A percentile compares a stretch with the other conserved stretches of the same genome.
Conservation (phyloP, 2,888 invertebrate genomes). For the Strigamia crassipes region DNA sequence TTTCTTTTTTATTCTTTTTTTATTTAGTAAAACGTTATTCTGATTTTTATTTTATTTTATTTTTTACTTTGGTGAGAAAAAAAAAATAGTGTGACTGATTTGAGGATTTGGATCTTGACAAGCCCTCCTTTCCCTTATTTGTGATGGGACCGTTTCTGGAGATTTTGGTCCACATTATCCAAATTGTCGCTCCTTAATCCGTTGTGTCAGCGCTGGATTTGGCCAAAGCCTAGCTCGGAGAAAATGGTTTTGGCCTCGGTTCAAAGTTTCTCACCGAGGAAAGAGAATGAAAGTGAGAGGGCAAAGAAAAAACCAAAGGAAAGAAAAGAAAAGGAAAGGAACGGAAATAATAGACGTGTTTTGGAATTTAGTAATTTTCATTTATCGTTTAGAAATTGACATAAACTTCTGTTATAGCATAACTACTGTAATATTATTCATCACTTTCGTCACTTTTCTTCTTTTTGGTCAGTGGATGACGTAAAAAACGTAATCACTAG, state of each 20-base stretch:
- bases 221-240: conserved; percentile 15
- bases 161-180: conserved; percentile 37
- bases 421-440: too few species aligned
- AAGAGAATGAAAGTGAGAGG: not conserved
- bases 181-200: conserved; percentile 37
- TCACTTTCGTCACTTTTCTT: too few species aligned
- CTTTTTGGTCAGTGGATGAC: too few species aligned
- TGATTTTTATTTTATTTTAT: not conserved
- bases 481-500: too few species aligned
- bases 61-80: not conserved
- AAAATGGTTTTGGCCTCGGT: conserved; percentile 32
- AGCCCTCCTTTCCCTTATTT: conserved; percentile 22
- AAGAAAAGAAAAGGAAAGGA: not conserved
- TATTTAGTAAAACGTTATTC: not conserved
- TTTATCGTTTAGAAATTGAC: too few species aligned
- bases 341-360: too few species aligned
- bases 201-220: conserved; percentile 33
- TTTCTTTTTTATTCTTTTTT: too few species aligned
- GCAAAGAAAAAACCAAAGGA: not conserved
- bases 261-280: conserved; percentile 11
- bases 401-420: too few species aligned
- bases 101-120: not conserved
- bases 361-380: too few species aligned
- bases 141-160: conserved; percentile 19
- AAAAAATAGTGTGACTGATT: not conserved